Evolutionary conservation across 2,888 invertebrate species (phyloP).

Genomic region (Nudaria mundana): DNA sequence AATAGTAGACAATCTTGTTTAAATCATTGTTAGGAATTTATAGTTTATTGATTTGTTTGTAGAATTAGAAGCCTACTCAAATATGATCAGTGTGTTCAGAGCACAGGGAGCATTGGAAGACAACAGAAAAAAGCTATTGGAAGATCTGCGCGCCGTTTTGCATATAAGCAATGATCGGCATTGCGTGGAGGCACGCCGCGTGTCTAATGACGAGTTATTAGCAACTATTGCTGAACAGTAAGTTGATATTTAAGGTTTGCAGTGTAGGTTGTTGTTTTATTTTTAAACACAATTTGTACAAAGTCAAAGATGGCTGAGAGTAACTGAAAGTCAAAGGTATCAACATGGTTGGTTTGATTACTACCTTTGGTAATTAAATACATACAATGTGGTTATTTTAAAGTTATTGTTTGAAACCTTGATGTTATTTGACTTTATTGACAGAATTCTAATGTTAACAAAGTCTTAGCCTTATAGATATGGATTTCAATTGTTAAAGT

Average conservation of each 20-base stretch:
- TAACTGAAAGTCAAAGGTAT: slow-evolving; percentile 40
- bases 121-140: slow-evolving; percentile 91
- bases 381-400: slow-evolving; percentile 28
- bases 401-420: slow-evolving; percentile 29
- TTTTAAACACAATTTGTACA: slow-evolving; percentile 60
- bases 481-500: slow-evolving; percentile 27
- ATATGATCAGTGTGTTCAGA: slow-evolving; percentile 93
- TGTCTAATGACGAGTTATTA: slow-evolving; percentile 94
- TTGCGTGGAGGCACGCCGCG: slow-evolving; percentile 94
- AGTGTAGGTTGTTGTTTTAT: slow-evolving; percentile 55
- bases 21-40: slow-evolving; percentile 29
- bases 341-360: slow-evolving; percentile 25
- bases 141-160: slow-evolving; percentile 89
- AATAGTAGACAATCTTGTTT: slow-evolving; percentile 32
- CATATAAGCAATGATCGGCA: slow-evolving; percentile 95
- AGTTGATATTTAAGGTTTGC: slow-evolving; percentile 60
- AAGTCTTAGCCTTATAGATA: slow-evolving; percentile 43
- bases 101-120: slow-evolving; percentile 94
- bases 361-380: slow-evolving; percentile 20
- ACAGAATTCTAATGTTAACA: slow-evolving; percentile 20
- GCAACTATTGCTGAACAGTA: slow-evolving; percentile 95
- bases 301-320: slow-evolving; percentile 72
- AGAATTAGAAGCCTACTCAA: slow-evolving; percentile 96
- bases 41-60: slow-evolving; percentile 57
- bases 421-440: slow-evolving; percentile 27